Base-by-base conservation (phyloP, 2,797 vertebrate species). In the Hippocampus kuda region DNA sequence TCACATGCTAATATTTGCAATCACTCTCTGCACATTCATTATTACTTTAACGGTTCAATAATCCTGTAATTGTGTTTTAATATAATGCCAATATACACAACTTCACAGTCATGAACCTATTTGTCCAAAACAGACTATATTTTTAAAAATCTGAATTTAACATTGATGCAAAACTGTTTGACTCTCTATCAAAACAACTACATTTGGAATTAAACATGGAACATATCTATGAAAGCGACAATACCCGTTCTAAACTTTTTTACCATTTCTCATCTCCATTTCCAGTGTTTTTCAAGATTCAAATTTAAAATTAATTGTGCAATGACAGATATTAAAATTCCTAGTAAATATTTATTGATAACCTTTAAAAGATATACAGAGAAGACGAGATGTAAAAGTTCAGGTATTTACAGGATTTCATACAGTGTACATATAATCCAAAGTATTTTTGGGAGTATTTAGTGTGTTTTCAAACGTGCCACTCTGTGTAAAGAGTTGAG, bases 391-490 rank as follows among this genome's bases (percentile, higher is more conserved):
- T 20, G 49, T 56, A n/a, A 56, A n/a, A n/a, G n/a, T 56, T 56
- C 2, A 56, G 34, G 34, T 8, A 38, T 38, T 38, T 18, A 22
- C 16, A 7, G 18, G 7, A 51, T 51, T 51, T 22, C 4, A 20
- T 20, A 51, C 20, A 51, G 2, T 51, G 2, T 51, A 20, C 20
- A 18, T 13, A 4, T 15, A 46, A 46, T 13, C 12, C 5, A 18
- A 51, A 18, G 24, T n/a, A 53, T 24, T 18, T 62, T 5, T 41
- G 4, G 10, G 10, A 62, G 27, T 75, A 83, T 82, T 87, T 76
- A 83, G 83, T 85, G 85, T 76, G 86, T 73, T 27, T 78, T 74
- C 67, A 68, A 73, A 75, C 68, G 70, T 81, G 80, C 38, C 62
- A 77, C 59, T 68, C 61, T 72, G n/a, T 65, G 63, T 61, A n/a